Evolutionary conservation across 1,140 invertebrate species (phyloP), one percentile per base, ranked within the genome.

Genomic region (Stegodyphus dumicola): DNA sequence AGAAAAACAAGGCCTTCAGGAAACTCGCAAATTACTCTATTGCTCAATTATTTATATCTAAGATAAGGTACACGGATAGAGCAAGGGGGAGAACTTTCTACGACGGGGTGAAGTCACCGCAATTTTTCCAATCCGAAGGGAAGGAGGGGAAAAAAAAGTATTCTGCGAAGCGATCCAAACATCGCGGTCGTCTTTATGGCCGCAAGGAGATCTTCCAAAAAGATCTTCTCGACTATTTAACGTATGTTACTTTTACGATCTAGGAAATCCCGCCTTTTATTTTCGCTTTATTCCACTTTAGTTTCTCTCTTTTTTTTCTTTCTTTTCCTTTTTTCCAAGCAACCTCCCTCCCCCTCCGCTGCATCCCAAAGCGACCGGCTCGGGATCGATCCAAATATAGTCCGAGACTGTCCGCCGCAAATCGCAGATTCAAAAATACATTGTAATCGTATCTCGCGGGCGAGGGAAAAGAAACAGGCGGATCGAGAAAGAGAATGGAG

Each of bases 371-470:
- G 9, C 9, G 9, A 15, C 1, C 9, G 11, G 11, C 65, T 15
- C 10, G 48, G 71, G 52, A 85, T 85, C 81, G 73, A 85, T 85
- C 81, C 81, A 85, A 85, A 85, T 85, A 85, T 85, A 85, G 81
- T 85, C 77, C 56, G 81, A 69, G 74, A 9, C 56, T 64, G n/a
- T 69, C 74, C 70, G 56, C 33, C 56, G 71, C 69, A 85, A 85
- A 85, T 85, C 81, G 73, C 64, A 18, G 74, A 76, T 85, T 67
- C 81, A 85, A 85, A 85, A 85, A 85, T 85, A 85, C 81, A 85
- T 85, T 85, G 81, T 85, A 85, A 85, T 85, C 73, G 81, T 85
- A 85, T 76, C 76, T 85, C 73, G 65, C 60, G 49, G 60, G n/a
- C 65, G 65, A 54, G 65, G 67, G 75, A 56, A 76, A 60, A 60